These are phyloP conservation scores for Ataeniobius toweri DNA, from an alignment of 2,797 vertebrate species.

Conservation along the genomic window DNA sequence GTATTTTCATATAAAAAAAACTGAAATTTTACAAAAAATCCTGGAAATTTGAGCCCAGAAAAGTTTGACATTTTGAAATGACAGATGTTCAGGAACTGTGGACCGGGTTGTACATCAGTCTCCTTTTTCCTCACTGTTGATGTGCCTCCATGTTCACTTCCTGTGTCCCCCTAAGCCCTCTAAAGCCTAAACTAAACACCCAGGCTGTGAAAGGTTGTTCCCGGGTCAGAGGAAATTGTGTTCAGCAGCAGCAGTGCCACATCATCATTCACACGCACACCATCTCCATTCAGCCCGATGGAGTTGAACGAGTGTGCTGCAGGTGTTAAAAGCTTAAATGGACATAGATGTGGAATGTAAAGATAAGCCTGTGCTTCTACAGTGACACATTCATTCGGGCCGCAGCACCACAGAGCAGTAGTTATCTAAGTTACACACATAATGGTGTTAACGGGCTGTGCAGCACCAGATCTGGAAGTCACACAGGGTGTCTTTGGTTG, in stretches of 20 bases:
- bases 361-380: slow-evolving; percentile 65
- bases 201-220: slow-evolving; percentile 59
- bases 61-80: neutral
- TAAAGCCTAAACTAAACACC: slow-evolving; percentile 69
- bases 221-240: slow-evolving; percentile 66
- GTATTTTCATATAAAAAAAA: neutral
- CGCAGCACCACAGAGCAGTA: slow-evolving; percentile 16
- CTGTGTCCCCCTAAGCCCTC: slow-evolving; percentile 51
- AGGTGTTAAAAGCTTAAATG: slow-evolving; percentile 70
- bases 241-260: slow-evolving; percentile 23
- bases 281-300: slow-evolving; percentile 20
- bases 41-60: neutral
- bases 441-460: slow-evolving; percentile 51
- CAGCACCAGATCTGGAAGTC: slow-evolving; percentile 38
- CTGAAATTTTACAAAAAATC: neutral
- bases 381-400: slow-evolving; percentile 19
- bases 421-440: slow-evolving; percentile 53
- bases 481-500: slow-evolving; percentile 15
- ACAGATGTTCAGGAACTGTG: neutral
- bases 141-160: slow-evolving; percentile 32
- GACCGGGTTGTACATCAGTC: neutral
- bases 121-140: neutral
- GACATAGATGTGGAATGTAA: slow-evolving; percentile 68
- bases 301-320: slow-evolving; percentile 46
- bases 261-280: slow-evolving; percentile 32